phyloP scores from a whole-genome alignment of 2,113 vertebrate genomes.

The Oreocharis arfaki region DNA sequence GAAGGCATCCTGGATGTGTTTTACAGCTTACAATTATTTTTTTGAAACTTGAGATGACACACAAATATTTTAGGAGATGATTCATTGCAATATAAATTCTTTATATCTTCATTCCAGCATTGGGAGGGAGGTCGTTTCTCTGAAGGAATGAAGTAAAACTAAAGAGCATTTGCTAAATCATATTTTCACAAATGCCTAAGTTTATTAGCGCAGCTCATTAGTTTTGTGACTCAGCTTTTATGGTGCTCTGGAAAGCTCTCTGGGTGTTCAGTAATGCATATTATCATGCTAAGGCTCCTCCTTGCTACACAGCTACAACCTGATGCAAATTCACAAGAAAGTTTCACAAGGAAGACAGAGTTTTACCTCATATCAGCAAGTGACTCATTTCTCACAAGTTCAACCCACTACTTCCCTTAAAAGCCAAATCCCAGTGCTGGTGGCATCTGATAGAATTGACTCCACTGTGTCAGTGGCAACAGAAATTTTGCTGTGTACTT shows the following conservation, averaged over 20 bases:
- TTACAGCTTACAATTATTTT: neutral
- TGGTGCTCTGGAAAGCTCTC: neutral
- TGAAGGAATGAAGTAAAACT: neutral
- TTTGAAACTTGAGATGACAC: neutral
- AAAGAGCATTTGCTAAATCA: neutral
- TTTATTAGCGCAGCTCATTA: neutral
- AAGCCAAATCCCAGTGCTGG: neutral
- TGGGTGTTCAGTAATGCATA: neutral
- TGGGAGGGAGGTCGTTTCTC: neutral
- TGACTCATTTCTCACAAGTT: neutral
- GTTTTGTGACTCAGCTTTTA: neutral
- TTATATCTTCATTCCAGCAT: neutral
- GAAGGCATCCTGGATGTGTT: neutral
- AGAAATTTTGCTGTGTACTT: neutral
- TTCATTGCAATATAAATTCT: neutral
- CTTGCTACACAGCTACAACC: neutral
- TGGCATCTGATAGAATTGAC: neutral
- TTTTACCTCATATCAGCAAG: neutral
- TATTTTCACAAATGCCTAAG: neutral
- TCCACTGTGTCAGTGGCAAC: neutral
- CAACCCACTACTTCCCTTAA: neutral
- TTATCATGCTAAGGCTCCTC: neutral
- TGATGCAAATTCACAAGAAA: neutral
- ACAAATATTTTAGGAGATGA: slow-evolving; percentile 1
- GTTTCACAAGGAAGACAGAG: neutral